Evolutionary conservation across 2,113 vertebrate genomes (phyloP).

Genomic region (Hippolais icterina): DNA sequence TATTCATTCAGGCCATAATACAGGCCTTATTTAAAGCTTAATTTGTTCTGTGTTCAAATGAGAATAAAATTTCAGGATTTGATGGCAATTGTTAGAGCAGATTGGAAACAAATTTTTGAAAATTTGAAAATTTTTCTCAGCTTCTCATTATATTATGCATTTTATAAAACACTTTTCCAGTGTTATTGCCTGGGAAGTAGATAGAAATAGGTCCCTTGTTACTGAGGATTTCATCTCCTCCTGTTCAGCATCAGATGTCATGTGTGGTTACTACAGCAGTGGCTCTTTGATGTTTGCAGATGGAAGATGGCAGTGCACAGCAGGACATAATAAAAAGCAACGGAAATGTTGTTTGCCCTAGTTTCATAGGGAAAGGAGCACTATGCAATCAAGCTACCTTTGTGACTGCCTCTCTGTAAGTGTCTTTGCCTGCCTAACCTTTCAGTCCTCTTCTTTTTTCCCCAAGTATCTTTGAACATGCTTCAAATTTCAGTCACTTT

Average conservation of each 20-base stretch:
- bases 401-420: neutral
- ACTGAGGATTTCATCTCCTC: neutral
- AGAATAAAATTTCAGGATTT: neutral
- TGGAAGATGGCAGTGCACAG: constrained; percentile 20
- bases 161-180: neutral
- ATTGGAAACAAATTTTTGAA: neutral
- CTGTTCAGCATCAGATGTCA: neutral
- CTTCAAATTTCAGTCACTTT: neutral
- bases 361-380: constrained; percentile 9
- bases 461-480: neutral
- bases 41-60: neutral
- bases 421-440: neutral
- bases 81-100: neutral
- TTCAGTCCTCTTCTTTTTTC: neutral
- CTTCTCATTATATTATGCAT: neutral
- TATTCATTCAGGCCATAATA: neutral
- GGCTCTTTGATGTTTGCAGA: constrained; percentile 27
- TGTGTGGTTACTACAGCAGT: neutral
- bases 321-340: constrained; percentile 29
- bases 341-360: neutral
- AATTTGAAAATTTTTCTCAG: constrained; percentile 26
- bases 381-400: neutral
- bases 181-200: neutral
- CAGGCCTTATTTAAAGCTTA: neutral
- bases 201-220: neutral